These are phyloP conservation scores for Rhagoletis pomonella DNA, from an alignment of 1,140 invertebrate genomes.

Conservation along the genomic window DNA sequence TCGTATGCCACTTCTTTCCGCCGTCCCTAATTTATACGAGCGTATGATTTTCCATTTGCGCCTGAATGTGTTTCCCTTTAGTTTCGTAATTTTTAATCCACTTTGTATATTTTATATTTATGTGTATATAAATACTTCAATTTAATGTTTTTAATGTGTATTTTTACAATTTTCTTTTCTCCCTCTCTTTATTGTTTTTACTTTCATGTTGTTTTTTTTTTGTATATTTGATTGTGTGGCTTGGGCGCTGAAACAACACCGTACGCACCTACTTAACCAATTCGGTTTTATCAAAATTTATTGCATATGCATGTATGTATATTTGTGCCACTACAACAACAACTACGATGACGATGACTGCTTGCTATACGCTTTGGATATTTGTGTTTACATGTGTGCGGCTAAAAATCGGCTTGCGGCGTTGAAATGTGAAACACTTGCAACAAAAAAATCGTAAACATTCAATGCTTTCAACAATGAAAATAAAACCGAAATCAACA, in stretches of 20 bases:
- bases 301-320: background rate
- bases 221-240: background rate
- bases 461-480: background rate
- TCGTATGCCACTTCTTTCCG: too few species aligned
- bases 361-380: background rate
- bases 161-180: constrained; percentile 27
- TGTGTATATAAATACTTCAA: background rate
- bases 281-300: constrained; percentile 5
- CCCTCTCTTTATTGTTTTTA: background rate
- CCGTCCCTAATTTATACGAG: background rate
- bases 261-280: too few species aligned
- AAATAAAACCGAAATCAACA: background rate
- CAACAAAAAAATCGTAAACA: background rate
- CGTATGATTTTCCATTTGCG: background rate
- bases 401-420: background rate
- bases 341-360: too few species aligned
- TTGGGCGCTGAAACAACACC: background rate
- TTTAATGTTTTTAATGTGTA: constrained; percentile 17
- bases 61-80: background rate
- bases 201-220: background rate
- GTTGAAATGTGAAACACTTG: background rate
- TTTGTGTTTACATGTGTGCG: background rate
- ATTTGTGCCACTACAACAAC: background rate
- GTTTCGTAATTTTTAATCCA: background rate
- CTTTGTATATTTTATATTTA: background rate